Base-by-base conservation (phyloP, 2,888 invertebrate genomes). In the Strigamia crassipes region DNA sequence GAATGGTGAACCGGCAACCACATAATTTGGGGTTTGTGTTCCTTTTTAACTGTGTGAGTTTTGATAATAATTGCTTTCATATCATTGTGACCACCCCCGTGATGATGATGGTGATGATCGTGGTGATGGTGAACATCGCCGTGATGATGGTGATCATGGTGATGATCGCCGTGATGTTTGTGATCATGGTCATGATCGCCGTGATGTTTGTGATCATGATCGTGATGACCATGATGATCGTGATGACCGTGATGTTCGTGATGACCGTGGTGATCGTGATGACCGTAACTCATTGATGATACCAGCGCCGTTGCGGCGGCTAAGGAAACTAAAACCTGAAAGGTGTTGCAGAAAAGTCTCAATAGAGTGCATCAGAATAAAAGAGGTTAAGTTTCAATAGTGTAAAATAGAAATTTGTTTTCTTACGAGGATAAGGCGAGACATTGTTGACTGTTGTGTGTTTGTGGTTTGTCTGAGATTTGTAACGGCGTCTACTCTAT, bases 351-450 rank as follows among this genome's bases (percentile, higher is more conserved):
- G 13, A 31, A 31, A 66, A 31, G 23, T 66, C 27, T 66, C 66
- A 27, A 10, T 23, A 66, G 66, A 31, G 66, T 27, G 66, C 66
- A 31, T 27, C 23, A 66, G 10, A 66, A 9, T 23, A 4, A 61
- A 61, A 61, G 51, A 61, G 51, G 3, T 13, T 51, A n/a, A 6
- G 10, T 9, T n/a, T 18, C 4, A n/a, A 51, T 3, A 51, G n/a
- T 46, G 41, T 5, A 42, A 42, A 42, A 2, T 42, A 12, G 1
- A 42, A 42, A 18, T 61, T 3, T 15, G 2, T 61, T 61, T 66
- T 66, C 66, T 66, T 66, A 66, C 66, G 10, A 66, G 66, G 66
- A 27, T 66, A 15, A 66, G 66, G 6, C 66, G 66, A 66, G 27
- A 27, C 66, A 66, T 61, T 61, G 10, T 66, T 66, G 23, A 23